A percentile compares a stretch with the other conserved stretches of the same genome.
phyloP scores from a whole-genome alignment of 2,113 vertebrate species.

The Uropsilus gracilis region DNA sequence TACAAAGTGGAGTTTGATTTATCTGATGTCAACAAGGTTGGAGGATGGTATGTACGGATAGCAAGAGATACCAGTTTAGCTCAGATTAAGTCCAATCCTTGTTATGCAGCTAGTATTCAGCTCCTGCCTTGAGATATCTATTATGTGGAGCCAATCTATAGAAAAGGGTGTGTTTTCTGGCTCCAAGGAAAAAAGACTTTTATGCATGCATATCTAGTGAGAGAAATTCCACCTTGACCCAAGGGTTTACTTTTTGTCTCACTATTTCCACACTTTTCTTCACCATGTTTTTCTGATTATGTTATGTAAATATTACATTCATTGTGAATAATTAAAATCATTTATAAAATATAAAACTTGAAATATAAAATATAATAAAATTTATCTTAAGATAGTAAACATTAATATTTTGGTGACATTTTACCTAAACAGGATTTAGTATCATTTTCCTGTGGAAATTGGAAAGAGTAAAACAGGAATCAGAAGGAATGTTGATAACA shows the following conservation, averaged over 20 bases:
- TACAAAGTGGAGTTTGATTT: background rate
- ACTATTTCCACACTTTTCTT: background rate
- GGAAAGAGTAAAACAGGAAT: background rate
- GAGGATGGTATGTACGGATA: background rate
- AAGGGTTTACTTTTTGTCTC: background rate
- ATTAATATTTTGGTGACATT: background rate
- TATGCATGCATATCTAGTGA: background rate
- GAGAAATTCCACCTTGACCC: background rate
- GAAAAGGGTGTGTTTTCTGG: background rate
- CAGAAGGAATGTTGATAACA: background rate
- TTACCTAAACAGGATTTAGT: background rate
- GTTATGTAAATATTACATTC: background rate
- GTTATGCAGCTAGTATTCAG: background rate
- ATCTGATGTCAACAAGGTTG: background rate
- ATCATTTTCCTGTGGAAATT: background rate
- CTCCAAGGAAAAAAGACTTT: background rate
- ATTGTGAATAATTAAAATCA: constrained; percentile 1
- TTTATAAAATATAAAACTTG: background rate
- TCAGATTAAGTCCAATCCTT: background rate
- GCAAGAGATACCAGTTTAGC: background rate
- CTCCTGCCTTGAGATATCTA: background rate
- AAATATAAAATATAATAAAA: background rate
- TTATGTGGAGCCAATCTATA: background rate
- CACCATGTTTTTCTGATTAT: background rate
- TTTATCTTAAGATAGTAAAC: background rate